phyloP scores from a whole-genome alignment of 2,888 invertebrate genomes.

The Eupithecia pulchellata region DNA sequence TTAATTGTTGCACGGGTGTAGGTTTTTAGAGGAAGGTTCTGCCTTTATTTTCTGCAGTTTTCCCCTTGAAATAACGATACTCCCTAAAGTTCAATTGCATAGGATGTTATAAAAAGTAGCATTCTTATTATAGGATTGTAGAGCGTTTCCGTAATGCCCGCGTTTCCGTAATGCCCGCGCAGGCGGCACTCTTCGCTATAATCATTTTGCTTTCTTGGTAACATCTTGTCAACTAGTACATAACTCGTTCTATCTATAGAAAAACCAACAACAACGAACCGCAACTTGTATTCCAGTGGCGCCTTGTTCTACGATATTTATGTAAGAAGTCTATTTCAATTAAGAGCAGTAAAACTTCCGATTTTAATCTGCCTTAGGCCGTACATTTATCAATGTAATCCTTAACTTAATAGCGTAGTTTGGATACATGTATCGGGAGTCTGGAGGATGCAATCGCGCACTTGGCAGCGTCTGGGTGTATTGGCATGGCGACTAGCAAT shows the following conservation, averaged over 20 bases:
- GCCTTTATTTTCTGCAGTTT: neutral
- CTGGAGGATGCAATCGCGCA: constrained; percentile 61
- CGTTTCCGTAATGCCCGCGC: neutral
- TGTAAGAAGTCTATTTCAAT: neutral
- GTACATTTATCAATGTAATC: constrained; percentile 39
- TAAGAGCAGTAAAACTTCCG: neutral
- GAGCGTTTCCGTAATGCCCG: too few relatives aligned
- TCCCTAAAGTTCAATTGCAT: neutral
- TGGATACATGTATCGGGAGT: constrained; percentile 44
- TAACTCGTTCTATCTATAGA: neutral
- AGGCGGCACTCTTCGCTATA: neutral
- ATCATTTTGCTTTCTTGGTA: neutral
- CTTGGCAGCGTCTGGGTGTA: constrained; percentile 69
- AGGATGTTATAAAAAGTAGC: neutral
- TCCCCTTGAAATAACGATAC: neutral
- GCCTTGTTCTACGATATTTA: neutral
- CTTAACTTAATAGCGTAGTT: constrained; percentile 40
- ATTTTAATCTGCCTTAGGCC: constrained; percentile 8
- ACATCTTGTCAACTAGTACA: neutral
- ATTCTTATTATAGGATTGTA: neutral
- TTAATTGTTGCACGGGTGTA: neutral
- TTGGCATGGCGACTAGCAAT: constrained; percentile 78
- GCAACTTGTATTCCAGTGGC: neutral
- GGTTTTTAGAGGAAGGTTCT: neutral
- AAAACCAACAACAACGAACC: neutral